Percentiles rank a stretch among this genome's conserved stretches.
phyloP scores from a whole-genome alignment of 2,797 vertebrate species.

The Momotus momota region DNA sequence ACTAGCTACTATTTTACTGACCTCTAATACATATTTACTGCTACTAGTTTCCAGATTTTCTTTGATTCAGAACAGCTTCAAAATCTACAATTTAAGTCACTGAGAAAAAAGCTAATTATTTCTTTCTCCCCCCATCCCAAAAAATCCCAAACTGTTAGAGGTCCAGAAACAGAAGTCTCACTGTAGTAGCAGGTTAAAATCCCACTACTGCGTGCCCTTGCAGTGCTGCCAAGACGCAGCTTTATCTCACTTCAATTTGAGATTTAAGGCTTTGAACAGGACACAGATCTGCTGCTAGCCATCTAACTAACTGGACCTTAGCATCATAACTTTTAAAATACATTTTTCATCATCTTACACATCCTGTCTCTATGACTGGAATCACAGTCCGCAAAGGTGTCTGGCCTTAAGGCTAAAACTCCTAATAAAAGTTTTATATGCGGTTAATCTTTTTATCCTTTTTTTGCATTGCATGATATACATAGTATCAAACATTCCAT shows the following conservation, averaged over 20 bases:
- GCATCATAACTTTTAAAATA: background rate
- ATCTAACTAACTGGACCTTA: background rate
- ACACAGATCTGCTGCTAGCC: background rate
- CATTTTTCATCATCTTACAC: background rate
- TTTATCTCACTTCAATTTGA: background rate
- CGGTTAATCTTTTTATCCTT: background rate
- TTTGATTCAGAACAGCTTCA: background rate
- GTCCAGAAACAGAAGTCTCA: background rate
- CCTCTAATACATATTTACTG: background rate
- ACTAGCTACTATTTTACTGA: background rate
- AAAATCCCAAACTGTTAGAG: background rate
- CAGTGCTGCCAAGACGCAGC: background rate
- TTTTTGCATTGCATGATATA: background rate
- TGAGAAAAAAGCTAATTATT: background rate
- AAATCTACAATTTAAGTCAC: background rate
- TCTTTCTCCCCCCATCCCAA: background rate
- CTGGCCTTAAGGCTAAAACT: background rate
- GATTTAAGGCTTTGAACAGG: background rate
- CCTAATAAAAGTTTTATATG: background rate
- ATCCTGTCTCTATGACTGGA: background rate
- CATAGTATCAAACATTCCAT: background rate
- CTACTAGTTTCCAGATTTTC: background rate
- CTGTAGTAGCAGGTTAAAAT: background rate
- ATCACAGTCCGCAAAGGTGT: background rate
- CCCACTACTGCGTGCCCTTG: background rate